phyloP scores from a whole-genome alignment of 2,888 invertebrate species.

The Platycnemis pennipes region DNA sequence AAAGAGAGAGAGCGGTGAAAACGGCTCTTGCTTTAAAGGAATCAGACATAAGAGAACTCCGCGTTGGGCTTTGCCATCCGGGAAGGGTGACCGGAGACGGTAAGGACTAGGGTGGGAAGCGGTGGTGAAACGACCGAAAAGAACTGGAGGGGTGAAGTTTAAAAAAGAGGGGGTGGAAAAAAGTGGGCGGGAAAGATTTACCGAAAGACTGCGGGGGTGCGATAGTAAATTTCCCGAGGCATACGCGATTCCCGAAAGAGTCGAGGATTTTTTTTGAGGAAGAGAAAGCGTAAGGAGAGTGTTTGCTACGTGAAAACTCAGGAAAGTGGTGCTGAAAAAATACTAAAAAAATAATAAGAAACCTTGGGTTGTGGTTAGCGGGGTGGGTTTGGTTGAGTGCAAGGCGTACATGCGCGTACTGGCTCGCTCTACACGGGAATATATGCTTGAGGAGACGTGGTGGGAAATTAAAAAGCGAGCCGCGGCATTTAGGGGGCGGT shows the following conservation, averaged over 20 bases:
- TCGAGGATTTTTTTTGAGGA: neutral
- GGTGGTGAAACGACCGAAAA: neutral
- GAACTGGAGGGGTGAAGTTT: neutral
- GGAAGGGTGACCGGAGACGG: neutral
- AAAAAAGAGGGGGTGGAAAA: neutral
- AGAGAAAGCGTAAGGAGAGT: neutral
- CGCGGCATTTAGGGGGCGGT: neutral
- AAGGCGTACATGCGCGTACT: neutral
- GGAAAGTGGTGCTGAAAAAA: neutral
- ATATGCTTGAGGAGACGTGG: neutral
- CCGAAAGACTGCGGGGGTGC: neutral
- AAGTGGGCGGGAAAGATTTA: neutral
- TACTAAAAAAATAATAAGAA: neutral
- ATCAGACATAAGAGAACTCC: neutral
- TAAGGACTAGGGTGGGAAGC: neutral
- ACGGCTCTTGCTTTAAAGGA: slow-evolving; percentile 1
- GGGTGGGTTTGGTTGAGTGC: neutral
- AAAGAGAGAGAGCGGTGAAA: neutral
- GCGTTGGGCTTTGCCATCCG: neutral
- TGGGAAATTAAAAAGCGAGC: neutral
- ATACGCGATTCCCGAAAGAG: neutral
- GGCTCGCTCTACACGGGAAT: neutral
- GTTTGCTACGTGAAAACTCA: neutral
- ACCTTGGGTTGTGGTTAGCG: neutral
- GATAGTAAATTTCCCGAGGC: neutral